Conservation (phyloP, 1,140 invertebrate genomes). For the Nixonia krombeini region DNA sequence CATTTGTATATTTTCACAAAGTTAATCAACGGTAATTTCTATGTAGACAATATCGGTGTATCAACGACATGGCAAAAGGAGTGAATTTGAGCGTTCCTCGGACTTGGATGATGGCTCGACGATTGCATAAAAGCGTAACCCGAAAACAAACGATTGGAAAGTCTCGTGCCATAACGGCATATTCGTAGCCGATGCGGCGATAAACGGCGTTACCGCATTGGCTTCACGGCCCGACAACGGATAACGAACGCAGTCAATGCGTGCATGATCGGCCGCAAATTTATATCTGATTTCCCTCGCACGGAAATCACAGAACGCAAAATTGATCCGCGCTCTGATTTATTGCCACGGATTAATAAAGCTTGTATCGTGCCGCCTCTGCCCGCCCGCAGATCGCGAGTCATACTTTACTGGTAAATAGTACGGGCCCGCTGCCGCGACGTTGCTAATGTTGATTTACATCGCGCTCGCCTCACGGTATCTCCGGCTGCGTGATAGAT, state of each 20-base stretch:
- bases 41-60: too few relatives aligned
- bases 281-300: constrained; percentile 64
- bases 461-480: constrained; percentile 44
- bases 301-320: constrained; percentile 62
- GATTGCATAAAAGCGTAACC: neutral
- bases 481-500: constrained; percentile 34
- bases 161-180: constrained; percentile 31
- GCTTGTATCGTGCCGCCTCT: constrained; percentile 55
- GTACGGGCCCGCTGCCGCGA: constrained; percentile 25
- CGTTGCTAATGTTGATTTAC: constrained; percentile 57
- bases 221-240: constrained; percentile 46
- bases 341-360: constrained; percentile 67
- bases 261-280: constrained; percentile 59
- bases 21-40: too few relatives aligned
- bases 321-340: constrained; percentile 67
- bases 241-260: constrained; percentile 55
- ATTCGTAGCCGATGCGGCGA: constrained; percentile 24
- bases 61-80: too few relatives aligned
- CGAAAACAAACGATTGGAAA: neutral
- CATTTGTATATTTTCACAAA: too few relatives aligned
- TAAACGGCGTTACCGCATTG: constrained; percentile 46
- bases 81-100: neutral
- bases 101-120: constrained; percentile 24
- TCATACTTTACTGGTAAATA: constrained; percentile 44
- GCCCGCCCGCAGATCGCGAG: constrained; percentile 34